A percentile compares a stretch with the other conserved stretches of the same genome.
These are phyloP conservation scores for Amiota mariae DNA, from an alignment of 2,888 invertebrate genomes.

Conservation along the genomic window DNA sequence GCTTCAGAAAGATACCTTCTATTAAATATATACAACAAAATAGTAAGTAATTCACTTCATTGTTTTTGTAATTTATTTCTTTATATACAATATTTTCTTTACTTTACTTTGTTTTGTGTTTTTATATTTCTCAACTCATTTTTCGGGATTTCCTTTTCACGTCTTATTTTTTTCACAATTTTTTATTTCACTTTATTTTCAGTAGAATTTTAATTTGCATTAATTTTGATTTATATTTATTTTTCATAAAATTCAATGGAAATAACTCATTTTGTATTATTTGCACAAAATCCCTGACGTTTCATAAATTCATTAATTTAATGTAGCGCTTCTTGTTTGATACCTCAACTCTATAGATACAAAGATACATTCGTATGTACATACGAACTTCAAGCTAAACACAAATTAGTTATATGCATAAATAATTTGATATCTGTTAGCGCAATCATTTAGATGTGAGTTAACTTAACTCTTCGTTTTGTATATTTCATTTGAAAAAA, in stretches of 20 bases:
- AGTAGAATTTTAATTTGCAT: conserved; percentile 8
- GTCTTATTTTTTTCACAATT: conserved; percentile 7
- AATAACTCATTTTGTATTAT: neutral
- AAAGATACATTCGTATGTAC: neutral
- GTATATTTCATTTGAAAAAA: neutral
- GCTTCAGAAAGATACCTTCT: no score
- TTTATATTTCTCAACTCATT: neutral
- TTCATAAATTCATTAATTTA: conserved; percentile 24
- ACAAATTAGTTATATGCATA: conserved; percentile 3
- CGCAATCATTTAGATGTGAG: conserved; percentile 8
- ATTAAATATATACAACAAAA: no score
- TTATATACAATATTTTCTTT: neutral
- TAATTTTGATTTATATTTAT: conserved; percentile 26
- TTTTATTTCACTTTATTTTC: conserved; percentile 35
- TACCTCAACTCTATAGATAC: neutral
- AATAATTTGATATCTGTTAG: conserved; percentile 1
- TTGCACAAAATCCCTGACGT: conserved; percentile 2
- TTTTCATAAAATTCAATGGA: conserved; percentile 28
- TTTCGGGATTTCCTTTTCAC: conserved; percentile 12
- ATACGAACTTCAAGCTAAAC: conserved; percentile 5
- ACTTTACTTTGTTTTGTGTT: neutral
- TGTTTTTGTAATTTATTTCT: conserved; percentile 5
- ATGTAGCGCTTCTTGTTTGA: neutral
- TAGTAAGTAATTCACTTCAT: no score
- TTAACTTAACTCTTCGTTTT: neutral